Conservation (phyloP, 92 coral and sea anemone genomes). For the Blastomussa wellsi region DNA sequence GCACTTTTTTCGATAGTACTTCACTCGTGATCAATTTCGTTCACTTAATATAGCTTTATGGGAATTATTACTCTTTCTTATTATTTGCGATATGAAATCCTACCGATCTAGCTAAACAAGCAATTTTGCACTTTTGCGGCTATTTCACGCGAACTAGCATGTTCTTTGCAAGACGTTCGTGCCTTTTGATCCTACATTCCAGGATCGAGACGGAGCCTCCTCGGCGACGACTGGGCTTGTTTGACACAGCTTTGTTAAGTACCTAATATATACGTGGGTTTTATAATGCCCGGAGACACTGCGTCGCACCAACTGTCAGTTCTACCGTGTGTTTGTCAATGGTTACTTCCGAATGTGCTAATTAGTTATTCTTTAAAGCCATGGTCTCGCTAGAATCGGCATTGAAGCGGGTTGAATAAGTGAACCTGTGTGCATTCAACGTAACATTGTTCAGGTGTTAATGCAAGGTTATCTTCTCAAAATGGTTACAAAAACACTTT, state of each 20-base stretch:
- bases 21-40: background rate
- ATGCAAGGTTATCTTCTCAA: background rate
- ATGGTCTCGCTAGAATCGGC: background rate
- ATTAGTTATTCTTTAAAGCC: background rate
- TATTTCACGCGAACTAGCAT: background rate
- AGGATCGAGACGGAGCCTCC: background rate
- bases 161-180: background rate
- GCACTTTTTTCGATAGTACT: background rate
- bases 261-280: background rate
- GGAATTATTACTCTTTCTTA: too few relatives aligned
- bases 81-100: background rate
- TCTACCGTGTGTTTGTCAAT: background rate
- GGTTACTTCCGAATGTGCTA: background rate
- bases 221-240: background rate
- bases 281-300: background rate
- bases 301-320: background rate
- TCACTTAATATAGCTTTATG: background rate
- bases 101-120: background rate
- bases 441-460: background rate
- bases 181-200: background rate
- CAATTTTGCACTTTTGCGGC: background rate
- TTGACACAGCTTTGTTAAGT: background rate
- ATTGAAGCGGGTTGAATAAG: too few relatives aligned
- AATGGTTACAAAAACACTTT: background rate
- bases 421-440: background rate